Base-by-base conservation (phyloP, 2,113 vertebrate genomes). In the Dromiciops gliroides region DNA sequence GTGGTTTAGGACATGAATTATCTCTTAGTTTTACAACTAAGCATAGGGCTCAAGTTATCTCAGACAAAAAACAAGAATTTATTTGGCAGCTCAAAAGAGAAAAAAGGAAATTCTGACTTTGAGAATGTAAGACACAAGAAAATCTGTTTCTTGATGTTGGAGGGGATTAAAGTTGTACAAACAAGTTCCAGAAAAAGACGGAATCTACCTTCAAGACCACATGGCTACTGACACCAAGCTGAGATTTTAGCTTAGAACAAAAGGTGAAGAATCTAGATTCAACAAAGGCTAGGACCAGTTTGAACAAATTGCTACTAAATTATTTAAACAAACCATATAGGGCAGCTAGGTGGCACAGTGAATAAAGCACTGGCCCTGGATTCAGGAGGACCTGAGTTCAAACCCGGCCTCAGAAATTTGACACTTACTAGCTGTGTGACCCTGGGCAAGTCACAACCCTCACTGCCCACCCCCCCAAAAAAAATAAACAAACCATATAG, bases 101-200 rank as follows among this genome's bases (percentile, higher is more conserved):
- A 53, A 92, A 95, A 94, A 12, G 25, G 25, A 47, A 19, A n/a
- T 11, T 94, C 49, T 94, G n/a, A 22, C 89, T 49, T 89, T n/a
- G 22, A 25, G 75, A 48, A 89, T 91, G 10, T 12, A 94, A 96
- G 8, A 95, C 44, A 88, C 0, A 94, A 19, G 26, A 48, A 31
- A 94, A 14, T 67, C 31, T 37, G 10, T 92, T 90, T 16, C 23
- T 88, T 47, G 50, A 11, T 90, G 24, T 37, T 4, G 50, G 89
- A 95, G 92, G 67, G n/a, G 92, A 56, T 0, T 51, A 48, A 90
- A 92, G 37, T 8, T 24, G 22, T 24, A 44, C 14, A 47, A 31
- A 51, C 6, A 91, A 89, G 4, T 96, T 96, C 93, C 28, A 90
- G 83, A 44, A 56, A 95, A 92, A 89, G 95, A 93, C 37, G 47